phyloP scores from a whole-genome alignment of 2,113 vertebrate genomes.

The Neodon shergylaensis region DNA sequence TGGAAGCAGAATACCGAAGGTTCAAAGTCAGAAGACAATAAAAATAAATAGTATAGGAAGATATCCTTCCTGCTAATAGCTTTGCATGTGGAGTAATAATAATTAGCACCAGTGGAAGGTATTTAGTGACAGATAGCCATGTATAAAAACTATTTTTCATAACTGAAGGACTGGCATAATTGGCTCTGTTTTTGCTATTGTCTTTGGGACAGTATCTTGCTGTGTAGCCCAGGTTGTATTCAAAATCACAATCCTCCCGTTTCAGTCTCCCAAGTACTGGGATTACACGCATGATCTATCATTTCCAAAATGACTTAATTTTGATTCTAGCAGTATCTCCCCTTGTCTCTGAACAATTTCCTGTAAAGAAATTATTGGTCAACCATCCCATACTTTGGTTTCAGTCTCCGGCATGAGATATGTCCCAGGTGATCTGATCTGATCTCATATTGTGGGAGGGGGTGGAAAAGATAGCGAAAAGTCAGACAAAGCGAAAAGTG shows the following conservation, averaged over 20 bases:
- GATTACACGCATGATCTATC: neutral
- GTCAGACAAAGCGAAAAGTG: too few species aligned
- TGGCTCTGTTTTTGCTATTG: neutral
- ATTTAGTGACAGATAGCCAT: neutral
- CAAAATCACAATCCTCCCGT: neutral
- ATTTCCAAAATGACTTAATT: neutral
- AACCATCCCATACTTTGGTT: neutral
- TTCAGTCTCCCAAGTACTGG: neutral
- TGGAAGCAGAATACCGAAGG: neutral
- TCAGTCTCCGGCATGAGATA: neutral
- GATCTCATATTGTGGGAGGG: neutral
- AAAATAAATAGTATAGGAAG: too few species aligned
- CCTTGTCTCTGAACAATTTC: neutral
- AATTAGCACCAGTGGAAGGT: neutral
- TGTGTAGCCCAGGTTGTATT: too few species aligned
- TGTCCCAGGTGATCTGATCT: neutral
- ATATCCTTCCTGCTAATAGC: neutral
- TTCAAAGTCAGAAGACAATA: neutral
- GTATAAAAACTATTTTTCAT: neutral
- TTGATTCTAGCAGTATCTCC: neutral
- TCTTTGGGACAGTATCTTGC: neutral
- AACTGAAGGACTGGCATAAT: neutral
- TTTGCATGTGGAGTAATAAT: neutral
- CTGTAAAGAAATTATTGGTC: too few species aligned
- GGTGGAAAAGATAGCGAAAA: neutral